Evolutionary conservation across 2,113 vertebrate genomes (phyloP).

Genomic region (Otus sunia): DNA sequence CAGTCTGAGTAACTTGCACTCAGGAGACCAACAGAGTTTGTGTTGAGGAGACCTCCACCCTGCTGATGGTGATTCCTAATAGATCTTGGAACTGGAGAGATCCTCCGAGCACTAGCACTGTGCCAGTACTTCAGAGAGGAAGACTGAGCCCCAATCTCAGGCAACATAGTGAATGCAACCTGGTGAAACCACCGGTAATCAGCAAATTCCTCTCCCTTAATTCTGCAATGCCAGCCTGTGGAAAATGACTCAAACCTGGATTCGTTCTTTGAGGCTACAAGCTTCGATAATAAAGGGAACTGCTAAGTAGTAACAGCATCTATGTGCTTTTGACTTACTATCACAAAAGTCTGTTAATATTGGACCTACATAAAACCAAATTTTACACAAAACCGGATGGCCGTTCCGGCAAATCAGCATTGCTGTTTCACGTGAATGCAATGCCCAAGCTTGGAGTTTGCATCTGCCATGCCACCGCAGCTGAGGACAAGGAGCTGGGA

Average conservation of each 20-base stretch:
- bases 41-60: neutral
- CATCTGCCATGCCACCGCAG: neutral
- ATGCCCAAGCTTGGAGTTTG: neutral
- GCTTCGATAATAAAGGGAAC: neutral
- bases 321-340: neutral
- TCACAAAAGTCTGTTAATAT: neutral
- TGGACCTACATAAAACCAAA: neutral
- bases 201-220: neutral
- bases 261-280: neutral
- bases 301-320: neutral
- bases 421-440: fast-evolving
- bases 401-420: fast-evolving
- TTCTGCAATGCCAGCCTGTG: neutral
- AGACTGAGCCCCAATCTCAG: neutral
- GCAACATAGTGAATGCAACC: neutral
- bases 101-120: neutral
- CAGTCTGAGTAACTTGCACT: neutral
- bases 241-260: neutral
- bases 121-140: neutral
- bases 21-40: neutral
- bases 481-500: neutral
- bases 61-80: neutral
- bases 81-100: neutral
- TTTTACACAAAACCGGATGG: neutral
- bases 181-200: neutral